Conservation (phyloP, 1,140 invertebrate genomes). For the Drosophila virilis region DNA sequence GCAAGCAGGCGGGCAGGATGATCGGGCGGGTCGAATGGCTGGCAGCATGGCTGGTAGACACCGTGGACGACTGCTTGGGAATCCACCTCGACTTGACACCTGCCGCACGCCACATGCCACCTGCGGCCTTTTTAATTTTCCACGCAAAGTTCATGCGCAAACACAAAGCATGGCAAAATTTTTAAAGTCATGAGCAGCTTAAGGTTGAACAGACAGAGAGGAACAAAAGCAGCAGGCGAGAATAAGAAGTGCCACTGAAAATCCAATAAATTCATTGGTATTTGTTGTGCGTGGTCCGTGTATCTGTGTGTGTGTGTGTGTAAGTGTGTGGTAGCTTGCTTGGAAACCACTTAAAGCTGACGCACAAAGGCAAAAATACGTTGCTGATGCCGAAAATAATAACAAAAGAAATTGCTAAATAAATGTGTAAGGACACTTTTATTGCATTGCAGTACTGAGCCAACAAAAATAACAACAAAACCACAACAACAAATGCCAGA, state of each 20-base stretch:
- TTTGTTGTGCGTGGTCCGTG: conserved; percentile 4
- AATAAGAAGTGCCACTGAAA: conserved; percentile 5
- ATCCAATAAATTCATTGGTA: conserved; percentile 61
- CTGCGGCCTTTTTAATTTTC: conserved; percentile 82
- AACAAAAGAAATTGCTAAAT: conserved; percentile 81
- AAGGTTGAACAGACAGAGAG: conserved; percentile 33
- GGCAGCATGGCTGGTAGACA: not conserved
- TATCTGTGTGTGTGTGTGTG: conserved; percentile 7
- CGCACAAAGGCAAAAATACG: conserved; percentile 54
- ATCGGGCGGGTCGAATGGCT: not conserved
- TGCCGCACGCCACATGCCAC: conserved; percentile 60
- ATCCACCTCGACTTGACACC: conserved; percentile 38
- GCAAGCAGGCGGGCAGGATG: not conserved
- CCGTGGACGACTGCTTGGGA: conserved; percentile 37
- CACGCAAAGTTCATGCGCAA: conserved; percentile 76
- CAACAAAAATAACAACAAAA: conserved; percentile 34
- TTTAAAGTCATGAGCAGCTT: conserved; percentile 68
- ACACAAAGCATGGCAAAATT: conserved; percentile 59
- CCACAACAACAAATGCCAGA: conserved; percentile 46
- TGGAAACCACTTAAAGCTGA: conserved; percentile 66
- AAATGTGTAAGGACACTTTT: conserved; percentile 82
- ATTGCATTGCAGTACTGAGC: conserved; percentile 71
- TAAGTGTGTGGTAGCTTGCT: conserved; percentile 6
- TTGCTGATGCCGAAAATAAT: conserved; percentile 71
- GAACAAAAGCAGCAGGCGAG: not conserved